Evolutionary conservation across 2,797 vertebrate genomes (phyloP).

Genomic region (Emys orbicularis): DNA sequence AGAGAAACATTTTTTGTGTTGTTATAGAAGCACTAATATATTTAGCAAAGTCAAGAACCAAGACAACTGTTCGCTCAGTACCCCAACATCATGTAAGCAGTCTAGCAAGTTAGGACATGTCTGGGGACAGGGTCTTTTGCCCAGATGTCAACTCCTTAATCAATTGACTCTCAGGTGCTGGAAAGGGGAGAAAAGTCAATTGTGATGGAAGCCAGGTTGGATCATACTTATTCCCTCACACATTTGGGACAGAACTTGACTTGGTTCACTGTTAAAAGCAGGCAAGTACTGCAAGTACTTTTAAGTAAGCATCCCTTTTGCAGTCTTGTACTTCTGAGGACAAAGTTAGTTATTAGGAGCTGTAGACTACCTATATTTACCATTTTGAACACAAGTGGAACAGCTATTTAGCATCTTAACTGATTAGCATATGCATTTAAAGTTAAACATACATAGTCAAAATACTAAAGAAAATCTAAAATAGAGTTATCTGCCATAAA

Average conservation of each 20-base stretch:
- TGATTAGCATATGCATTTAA: background rate
- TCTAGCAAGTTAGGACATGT: background rate
- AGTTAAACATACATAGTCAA: background rate
- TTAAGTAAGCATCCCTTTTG: background rate
- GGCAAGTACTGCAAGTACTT: background rate
- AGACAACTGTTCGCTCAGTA: background rate
- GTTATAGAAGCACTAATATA: background rate
- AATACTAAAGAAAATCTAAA: background rate
- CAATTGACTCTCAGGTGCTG: background rate
- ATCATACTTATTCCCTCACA: background rate
- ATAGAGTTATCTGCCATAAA: background rate
- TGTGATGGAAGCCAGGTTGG: slow-evolving; percentile 16
- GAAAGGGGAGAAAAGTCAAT: background rate
- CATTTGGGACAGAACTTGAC: background rate
- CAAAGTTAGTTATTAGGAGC: background rate
- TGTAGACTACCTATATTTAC: background rate
- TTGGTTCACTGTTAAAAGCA: background rate
- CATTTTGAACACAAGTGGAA: background rate
- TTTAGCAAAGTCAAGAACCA: background rate
- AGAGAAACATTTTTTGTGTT: background rate
- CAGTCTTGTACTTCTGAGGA: background rate
- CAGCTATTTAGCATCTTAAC: background rate
- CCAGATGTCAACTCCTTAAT: background rate
- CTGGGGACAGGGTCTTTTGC: too few species aligned
- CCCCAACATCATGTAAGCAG: background rate